Percentiles rank a stretch among this genome's conserved stretches.
Evolutionary conservation across 2,113 vertebrate genomes (phyloP).

Genomic region (Gavia stellata): DNA sequence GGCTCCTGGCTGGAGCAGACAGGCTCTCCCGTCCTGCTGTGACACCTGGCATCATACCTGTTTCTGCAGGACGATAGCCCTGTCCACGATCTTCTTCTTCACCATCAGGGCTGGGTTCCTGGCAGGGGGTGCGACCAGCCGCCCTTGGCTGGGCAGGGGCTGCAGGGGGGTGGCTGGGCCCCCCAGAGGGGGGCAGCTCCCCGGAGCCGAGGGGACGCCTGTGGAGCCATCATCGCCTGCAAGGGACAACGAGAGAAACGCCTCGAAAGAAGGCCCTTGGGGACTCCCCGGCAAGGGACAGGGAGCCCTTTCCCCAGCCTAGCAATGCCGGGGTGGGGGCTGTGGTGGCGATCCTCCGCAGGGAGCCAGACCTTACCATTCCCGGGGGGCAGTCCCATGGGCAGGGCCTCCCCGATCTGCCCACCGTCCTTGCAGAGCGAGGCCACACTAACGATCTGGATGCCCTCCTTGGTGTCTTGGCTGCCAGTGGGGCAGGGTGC

Average conservation of each 20-base stretch:
- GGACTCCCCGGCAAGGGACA: rapidly evolving
- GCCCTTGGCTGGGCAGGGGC: slow-evolving; percentile 18
- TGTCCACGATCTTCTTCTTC: slow-evolving; percentile 75
- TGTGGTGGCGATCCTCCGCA: rapidly evolving
- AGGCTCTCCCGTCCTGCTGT: background rate
- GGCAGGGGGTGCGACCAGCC: slow-evolving; percentile 43
- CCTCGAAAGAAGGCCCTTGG: background rate
- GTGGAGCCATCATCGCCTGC: background rate
- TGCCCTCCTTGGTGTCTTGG: slow-evolving; percentile 64
- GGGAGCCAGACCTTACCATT: background rate
- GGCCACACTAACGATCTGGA: slow-evolving; percentile 75
- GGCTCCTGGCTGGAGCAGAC: background rate
- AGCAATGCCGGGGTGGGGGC: background rate
- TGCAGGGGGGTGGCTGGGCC: background rate
- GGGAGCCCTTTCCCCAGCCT: background rate
- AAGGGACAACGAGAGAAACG: background rate
- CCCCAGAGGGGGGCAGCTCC: background rate
- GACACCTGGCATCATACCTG: slow-evolving; percentile 61
- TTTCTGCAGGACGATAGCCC: slow-evolving; percentile 73
- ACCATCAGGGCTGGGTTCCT: slow-evolving; percentile 73
- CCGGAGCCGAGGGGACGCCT: rapidly evolving
- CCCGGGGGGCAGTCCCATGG: background rate
- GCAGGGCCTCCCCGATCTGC: background rate
- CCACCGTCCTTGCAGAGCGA: slow-evolving; percentile 65
- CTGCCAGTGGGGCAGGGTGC: rapidly evolving